A percentile compares a stretch with the other conserved stretches of the same genome.
These are phyloP conservation scores for Virgularia gustaviana DNA, from an alignment of 92 coral and sea anemone genomes.

Conservation along the genomic window DNA sequence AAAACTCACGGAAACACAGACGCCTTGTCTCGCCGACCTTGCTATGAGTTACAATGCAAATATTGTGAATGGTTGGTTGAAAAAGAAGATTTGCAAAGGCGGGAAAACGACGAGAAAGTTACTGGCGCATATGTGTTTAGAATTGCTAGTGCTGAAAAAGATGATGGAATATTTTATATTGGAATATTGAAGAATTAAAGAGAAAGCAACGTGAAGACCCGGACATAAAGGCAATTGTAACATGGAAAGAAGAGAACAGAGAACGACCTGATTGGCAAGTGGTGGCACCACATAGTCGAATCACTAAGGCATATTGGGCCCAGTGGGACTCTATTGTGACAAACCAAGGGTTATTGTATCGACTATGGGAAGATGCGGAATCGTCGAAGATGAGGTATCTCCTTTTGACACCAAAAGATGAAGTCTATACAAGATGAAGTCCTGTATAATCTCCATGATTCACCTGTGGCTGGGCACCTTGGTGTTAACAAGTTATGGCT, in stretches of 20 bases:
- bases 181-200: too few species aligned
- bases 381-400: neutral
- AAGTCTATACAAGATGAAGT: neutral
- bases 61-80: too few species aligned
- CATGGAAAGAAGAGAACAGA: neutral
- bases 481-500: slow-evolving; percentile 15
- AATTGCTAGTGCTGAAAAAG: too few species aligned
- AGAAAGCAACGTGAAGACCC: too few species aligned
- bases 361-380: slow-evolving; percentile 37
- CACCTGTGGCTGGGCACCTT: slow-evolving; percentile 17
- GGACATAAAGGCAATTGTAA: neutral
- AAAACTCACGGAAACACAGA: too few species aligned
- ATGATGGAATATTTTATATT: too few species aligned
- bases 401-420: slow-evolving; percentile 17
- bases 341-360: slow-evolving; percentile 22
- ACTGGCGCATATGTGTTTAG: too few species aligned
- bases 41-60: too few species aligned
- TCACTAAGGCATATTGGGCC: neutral
- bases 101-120: too few species aligned
- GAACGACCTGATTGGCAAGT: slow-evolving; percentile 21
- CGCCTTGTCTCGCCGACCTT: too few species aligned
- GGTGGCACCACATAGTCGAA: neutral
- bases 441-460: slow-evolving; percentile 3
- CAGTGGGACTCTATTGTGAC: slow-evolving; percentile 12
- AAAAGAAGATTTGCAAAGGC: too few species aligned